phyloP scores from a whole-genome alignment of 1,140 invertebrate species.

The Trinorchestia longiramus region DNA sequence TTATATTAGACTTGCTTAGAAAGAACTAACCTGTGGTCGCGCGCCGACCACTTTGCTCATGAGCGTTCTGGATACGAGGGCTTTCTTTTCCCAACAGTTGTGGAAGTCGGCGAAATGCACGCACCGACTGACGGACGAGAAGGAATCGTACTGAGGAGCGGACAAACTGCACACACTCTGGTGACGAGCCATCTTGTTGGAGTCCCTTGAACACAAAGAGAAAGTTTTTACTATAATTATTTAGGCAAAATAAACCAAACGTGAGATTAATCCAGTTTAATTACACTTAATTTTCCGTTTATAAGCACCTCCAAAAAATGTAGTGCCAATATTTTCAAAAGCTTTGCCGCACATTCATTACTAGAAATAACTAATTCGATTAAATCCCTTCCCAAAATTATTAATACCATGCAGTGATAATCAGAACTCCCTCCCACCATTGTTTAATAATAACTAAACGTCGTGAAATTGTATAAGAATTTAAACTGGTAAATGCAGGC shows the following conservation, averaged over 20 bases:
- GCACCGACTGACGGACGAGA: conserved; percentile 35
- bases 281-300: not conserved
- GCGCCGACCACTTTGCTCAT: not conserved
- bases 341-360: not conserved
- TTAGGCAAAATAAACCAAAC: not conserved
- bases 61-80: not conserved
- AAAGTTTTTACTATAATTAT: not conserved
- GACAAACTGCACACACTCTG: not conserved
- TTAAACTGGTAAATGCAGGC: too few species aligned
- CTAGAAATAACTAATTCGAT: not conserved
- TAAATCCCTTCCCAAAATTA: not conserved
- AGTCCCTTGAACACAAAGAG: not conserved
- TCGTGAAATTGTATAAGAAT: too few species aligned
- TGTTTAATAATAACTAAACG: too few species aligned
- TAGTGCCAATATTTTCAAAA: not conserved
- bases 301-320: not conserved
- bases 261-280: not conserved
- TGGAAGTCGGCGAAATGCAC: conserved; percentile 11
- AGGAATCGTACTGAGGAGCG: not conserved
- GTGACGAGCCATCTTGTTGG: not conserved
- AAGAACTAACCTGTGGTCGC: not conserved
- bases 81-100: not conserved
- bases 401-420: too few species aligned
- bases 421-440: too few species aligned
- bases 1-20: not conserved